Evolutionary conservation across 2,797 vertebrate genomes (phyloP), one percentile per base, ranked within the genome.

Genomic region (Danio albolineatus): DNA sequence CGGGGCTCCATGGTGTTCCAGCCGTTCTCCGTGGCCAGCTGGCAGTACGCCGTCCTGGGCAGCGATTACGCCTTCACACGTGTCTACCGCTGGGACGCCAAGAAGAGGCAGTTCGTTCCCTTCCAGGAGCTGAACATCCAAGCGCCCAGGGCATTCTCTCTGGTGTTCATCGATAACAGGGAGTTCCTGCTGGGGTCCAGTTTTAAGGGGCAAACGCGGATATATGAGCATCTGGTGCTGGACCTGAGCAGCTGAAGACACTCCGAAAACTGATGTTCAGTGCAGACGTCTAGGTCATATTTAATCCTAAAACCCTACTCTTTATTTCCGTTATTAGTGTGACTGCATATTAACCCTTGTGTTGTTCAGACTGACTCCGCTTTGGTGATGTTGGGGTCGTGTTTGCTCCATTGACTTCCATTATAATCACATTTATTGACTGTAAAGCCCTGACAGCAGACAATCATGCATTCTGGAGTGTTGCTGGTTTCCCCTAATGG

Each of bases 11-110:
- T 98, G 97, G 96, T 98, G 81, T 98, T 99, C 89, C 97, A 98
- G 77, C 98, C 98, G 4, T 96, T 99, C 85, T 79, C 95, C 59
- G 95, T 99, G 90, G 95, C 88, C 84, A 94, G 89, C 91, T 97
- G 98, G 90, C 97, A 98, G 88, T 99, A 99, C 71, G 96, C 96
- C 87, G 96, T 98, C 89, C 94, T 99, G 83, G 98, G 98, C 88
- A 99, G 96, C 84, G 97, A 99, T 92, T 99, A 98, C 91, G 98
- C 97, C 86, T 98, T 99, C 85, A 98, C 97, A 71, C 96, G 97
- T 93, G 96, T 99, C 70, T 99, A 97, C 92, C 97, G 96, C 84
- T 99, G 98, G 98, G 97, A 99, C 87, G 87, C 88, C 67, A 95
- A 96, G 88, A 96, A 97, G 88, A 94, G 93, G 81, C 94, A 94